Evolutionary conservation across 2,888 invertebrate species (phyloP), one percentile per base, ranked within the genome.

Genomic region (Patella pellucida): DNA sequence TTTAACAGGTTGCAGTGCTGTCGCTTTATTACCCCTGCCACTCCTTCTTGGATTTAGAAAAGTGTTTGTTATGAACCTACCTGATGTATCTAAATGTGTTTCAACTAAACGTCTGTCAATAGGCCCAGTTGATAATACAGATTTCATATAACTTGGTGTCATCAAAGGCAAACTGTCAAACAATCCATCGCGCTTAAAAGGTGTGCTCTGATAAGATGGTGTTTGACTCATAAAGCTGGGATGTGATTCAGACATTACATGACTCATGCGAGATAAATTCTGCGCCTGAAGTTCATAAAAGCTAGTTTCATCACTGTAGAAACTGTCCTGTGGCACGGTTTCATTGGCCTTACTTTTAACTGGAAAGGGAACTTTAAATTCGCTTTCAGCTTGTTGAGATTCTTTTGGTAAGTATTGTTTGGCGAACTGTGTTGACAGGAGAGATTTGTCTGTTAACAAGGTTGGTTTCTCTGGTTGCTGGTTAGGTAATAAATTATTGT

Each of bases 381-480:
- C 19, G 3, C 74, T 23, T 23, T 73, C 68, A 41, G 41, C 41
- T n/a, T 74, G 68, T 31, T 77, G 76, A 41, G 75, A 68, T 52
- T 82, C 82, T 23, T 83, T 68, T 15, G 76, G 75, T 19, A 86
- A 76, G 76, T 86, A 84, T 31, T 81, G 82, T 69, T 81, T 79
- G 56, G 85, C 86, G 82, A 86, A 86, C 31, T 82, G 80, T 23
- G 82, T 84, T 23, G 80, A 77, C 69, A 85, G 27, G 71, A 86
- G 74, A 3, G 86, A 84, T 52, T 81, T 75, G 67, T 78, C 81
- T 2, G 85, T 84, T 11, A 85, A 73, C 9, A 85, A 70, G 41
- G 79, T 75, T 12, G 83, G 83, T 72, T 78, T 82, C 12, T 77
- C 79, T 52, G 78, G 15, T 70, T 77, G 71, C 50, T 69, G 62